phyloP scores from a whole-genome alignment of 2,797 vertebrate species.

The Xenops minutus region DNA sequence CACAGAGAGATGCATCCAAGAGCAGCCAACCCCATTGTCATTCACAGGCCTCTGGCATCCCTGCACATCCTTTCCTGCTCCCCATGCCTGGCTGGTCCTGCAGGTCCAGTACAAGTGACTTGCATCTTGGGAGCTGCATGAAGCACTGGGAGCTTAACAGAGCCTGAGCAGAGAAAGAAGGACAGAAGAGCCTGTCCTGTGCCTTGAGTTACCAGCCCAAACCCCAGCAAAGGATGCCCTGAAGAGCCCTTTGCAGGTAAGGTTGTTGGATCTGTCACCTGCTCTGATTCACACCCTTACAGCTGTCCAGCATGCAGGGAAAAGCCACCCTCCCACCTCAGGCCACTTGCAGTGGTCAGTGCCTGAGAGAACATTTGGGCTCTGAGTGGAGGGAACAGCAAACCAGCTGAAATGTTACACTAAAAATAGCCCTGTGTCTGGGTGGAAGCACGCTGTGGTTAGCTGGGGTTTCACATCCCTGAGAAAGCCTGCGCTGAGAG shows the following conservation, averaged over 20 bases:
- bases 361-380: neutral
- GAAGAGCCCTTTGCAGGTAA: neutral
- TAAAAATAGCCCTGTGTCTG: constrained; percentile 13
- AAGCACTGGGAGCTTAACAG: neutral
- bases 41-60: neutral
- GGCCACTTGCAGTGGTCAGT: neutral
- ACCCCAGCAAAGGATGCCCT: constrained; percentile 1
- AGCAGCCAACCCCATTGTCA: accelerated
- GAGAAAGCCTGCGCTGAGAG: neutral
- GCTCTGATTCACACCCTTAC: neutral
- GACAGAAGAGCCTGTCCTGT: neutral
- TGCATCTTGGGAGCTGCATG: neutral
- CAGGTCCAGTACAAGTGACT: neutral
- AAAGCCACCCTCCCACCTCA: accelerated
- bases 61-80: neutral
- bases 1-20: accelerated
- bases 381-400: neutral
- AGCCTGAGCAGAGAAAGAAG: neutral
- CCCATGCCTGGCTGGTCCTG: accelerated
- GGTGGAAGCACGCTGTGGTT: neutral
- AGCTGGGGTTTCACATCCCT: neutral
- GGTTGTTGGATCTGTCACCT: neutral
- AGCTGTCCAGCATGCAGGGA: accelerated
- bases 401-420: neutral
- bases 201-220: constrained; percentile 26